A percentile compares a stretch with the other conserved stretches of the same genome.
Evolutionary conservation across 1,140 invertebrate genomes (phyloP).

Genomic region (Apis laboriosa): DNA sequence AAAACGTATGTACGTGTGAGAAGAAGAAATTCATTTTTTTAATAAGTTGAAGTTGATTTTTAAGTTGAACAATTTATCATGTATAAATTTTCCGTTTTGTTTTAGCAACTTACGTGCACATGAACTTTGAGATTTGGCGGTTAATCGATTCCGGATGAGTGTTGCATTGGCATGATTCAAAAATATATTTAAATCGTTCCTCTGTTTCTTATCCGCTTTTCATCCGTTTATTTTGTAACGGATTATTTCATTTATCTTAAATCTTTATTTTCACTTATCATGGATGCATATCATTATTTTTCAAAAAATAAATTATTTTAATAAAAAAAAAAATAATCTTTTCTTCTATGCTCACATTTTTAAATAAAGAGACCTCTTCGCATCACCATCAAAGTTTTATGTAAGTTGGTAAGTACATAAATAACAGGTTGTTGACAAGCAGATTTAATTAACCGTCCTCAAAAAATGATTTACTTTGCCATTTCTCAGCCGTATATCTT

Average conservation of each 20-base stretch:
- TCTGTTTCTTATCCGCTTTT: background rate
- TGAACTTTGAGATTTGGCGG: background rate
- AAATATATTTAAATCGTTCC: conserved; percentile 25
- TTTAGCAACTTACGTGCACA: too few species aligned
- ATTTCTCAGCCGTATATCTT: background rate
- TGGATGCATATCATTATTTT: too few species aligned
- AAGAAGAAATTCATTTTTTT: too few species aligned
- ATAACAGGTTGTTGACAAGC: conserved; percentile 6
- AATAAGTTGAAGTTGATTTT: too few species aligned
- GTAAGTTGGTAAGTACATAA: background rate
- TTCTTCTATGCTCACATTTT: background rate
- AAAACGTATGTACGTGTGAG: too few species aligned
- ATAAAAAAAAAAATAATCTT: background rate
- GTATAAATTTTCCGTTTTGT: too few species aligned
- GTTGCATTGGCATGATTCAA: background rate
- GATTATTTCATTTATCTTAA: background rate
- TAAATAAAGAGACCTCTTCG: background rate
- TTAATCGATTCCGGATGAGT: conserved; percentile 36
- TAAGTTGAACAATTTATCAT: too few species aligned
- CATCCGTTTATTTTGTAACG: background rate
- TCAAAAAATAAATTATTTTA: background rate
- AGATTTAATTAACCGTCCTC: conserved; percentile 14
- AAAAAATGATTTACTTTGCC: background rate
- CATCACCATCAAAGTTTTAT: background rate
- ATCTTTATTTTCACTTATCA: background rate